phyloP scores from a whole-genome alignment of 2,888 invertebrate species.

The Eilema griseolum region DNA sequence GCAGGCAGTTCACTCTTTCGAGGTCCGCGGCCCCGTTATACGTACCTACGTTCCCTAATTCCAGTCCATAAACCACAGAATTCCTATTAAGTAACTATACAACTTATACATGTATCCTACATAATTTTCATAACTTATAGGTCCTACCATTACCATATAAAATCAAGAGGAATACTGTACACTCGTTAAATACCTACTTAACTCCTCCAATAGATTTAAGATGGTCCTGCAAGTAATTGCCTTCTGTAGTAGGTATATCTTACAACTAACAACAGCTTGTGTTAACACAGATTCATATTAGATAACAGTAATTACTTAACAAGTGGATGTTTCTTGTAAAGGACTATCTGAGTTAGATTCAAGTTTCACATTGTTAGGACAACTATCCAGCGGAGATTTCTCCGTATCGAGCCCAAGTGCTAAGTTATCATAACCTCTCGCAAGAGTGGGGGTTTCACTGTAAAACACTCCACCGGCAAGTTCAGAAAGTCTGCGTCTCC shows the following conservation, averaged over 20 bases:
- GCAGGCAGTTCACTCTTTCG: background rate
- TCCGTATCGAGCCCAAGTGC: conserved; percentile 75
- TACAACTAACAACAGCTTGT: background rate
- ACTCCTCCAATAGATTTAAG: background rate
- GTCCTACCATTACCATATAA: too few relatives aligned
- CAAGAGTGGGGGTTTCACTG: conserved; percentile 70
- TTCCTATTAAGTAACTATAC: too few relatives aligned
- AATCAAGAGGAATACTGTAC: too few relatives aligned
- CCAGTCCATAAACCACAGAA: too few relatives aligned
- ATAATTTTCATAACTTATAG: too few relatives aligned
- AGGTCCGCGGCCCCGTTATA: background rate
- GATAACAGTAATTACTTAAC: conserved; percentile 40
- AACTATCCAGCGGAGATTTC: conserved; percentile 68
- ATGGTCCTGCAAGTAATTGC: background rate
- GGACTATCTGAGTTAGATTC: conserved; percentile 55
- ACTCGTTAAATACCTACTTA: too few relatives aligned
- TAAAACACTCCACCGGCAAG: conserved; percentile 84
- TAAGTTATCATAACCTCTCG: conserved; percentile 75
- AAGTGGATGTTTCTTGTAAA: conserved; percentile 57
- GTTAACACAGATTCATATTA: background rate
- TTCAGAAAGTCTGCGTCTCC: conserved; percentile 80
- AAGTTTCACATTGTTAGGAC: conserved; percentile 61
- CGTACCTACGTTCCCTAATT: too few relatives aligned
- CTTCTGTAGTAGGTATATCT: background rate
- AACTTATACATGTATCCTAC: too few relatives aligned